Conservation (phyloP, 2,797 vertebrate genomes). For the Neostethus bicornis region DNA sequence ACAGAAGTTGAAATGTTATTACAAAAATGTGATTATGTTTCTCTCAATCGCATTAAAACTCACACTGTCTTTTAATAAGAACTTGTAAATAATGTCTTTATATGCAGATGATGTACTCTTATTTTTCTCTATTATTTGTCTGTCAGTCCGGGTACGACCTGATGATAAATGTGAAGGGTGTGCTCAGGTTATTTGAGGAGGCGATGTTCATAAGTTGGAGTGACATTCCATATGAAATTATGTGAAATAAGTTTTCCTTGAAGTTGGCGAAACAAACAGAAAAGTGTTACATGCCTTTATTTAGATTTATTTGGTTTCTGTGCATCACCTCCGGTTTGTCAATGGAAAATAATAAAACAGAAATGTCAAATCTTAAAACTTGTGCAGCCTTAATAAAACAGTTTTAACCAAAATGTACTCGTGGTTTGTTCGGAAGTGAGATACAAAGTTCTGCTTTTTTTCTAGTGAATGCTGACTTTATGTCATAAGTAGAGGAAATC, state of each 20-base stretch:
- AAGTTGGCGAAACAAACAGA: no score
- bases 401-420: not conserved
- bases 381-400: not conserved
- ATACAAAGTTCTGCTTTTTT: not conserved
- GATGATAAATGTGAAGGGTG: constrained; percentile 10
- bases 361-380: not conserved
- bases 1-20: not conserved
- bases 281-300: no score
- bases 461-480: not conserved
- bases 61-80: constrained; percentile 39
- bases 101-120: constrained; percentile 20
- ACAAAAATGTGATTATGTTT: constrained; percentile 5
- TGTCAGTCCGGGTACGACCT: constrained; percentile 16
- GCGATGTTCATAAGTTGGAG: not conserved
- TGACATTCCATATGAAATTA: not conserved
- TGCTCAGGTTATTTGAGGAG: not conserved
- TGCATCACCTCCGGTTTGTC: no score
- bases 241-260: not conserved
- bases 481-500: no score
- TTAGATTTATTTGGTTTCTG: not conserved
- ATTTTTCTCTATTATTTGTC: constrained; percentile 20
- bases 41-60: constrained; percentile 14
- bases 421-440: not conserved
- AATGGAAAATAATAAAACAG: not conserved
- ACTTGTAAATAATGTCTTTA: constrained; percentile 63